Conservation (phyloP, 2,113 vertebrate species). For the Phrynosoma platyrhinos region DNA sequence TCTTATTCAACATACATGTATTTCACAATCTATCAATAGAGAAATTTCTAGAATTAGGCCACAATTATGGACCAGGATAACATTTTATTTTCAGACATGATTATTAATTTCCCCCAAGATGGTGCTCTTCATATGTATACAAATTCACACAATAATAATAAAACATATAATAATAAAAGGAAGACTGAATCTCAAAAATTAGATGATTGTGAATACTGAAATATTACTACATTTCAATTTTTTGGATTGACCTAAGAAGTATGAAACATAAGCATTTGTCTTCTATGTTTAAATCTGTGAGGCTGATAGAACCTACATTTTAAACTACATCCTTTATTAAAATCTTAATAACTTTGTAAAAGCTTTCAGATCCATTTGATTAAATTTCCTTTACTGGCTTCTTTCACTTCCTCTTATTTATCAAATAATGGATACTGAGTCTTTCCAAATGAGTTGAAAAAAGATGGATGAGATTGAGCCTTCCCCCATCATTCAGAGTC, state of each 20-base stretch:
- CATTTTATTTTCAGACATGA: neutral
- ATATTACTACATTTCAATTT: neutral
- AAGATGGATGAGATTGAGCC: no score
- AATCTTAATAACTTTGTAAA: neutral
- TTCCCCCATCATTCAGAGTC: no score
- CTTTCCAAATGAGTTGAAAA: no score
- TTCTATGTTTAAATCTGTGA: neutral
- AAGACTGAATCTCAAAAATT: neutral
- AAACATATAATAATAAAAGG: no score
- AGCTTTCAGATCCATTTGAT: no score
- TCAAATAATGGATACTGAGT: no score
- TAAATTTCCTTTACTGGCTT: no score
- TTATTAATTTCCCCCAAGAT: neutral
- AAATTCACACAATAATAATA: slow-evolving; percentile 4
- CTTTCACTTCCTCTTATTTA: no score
- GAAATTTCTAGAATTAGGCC: neutral
- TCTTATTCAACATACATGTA: slow-evolving; percentile 19
- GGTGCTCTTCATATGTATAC: neutral
- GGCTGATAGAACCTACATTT: neutral
- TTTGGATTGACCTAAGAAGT: neutral
- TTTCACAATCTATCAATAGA: slow-evolving; percentile 15
- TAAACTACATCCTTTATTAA: neutral
- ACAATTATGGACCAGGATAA: neutral
- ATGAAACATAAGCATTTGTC: neutral
- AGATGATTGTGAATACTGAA: neutral